Evolutionary conservation across 1,140 invertebrate genomes (phyloP), one percentile per base, ranked within the genome.

Genomic region (Papilio polytes): DNA sequence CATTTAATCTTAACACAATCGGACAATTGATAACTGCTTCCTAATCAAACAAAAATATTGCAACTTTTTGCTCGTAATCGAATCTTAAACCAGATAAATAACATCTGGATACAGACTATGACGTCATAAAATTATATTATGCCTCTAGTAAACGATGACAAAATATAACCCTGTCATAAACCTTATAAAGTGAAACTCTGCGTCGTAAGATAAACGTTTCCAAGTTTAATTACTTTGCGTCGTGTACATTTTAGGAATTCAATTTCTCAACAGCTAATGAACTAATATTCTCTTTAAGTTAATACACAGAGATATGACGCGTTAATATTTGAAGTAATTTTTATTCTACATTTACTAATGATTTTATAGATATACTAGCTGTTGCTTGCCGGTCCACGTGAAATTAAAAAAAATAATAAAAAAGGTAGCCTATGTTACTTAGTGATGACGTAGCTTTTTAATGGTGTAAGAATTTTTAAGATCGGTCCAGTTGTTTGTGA

Each of bases 131-230:
- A 66, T 66, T 70, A 12, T 22, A 6, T 70, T 10, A 18, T 56
- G 18, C n/a, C 53, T 56, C n/a, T 20, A 4, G 10, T 18, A 56
- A 53, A 13, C 6, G 18, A 18, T 53, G 51, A 53, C 51, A 48
- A 48, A 48, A 18, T 53, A 53, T 53, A 53, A 18, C 2, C 13
- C 18, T 56, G 63, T 70, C 26, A 18, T 70, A 70, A 70, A 31
- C 22, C 18, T 70, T 18, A 31, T 41, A 8, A 70, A 70, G 63
- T 15, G 63, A 70, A 70, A 70, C 31, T 66, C 63, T 26, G 63
- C 63, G 22, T 70, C 63, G 22, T 31, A 70, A 70, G 26, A 70
- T 70, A 70, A 31, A 70, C 63, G 63, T 70, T 70, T 36, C 15
- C 3, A 70, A 70, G 63, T 70, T 70, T 31, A 70, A 70, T 70